Base-by-base conservation (phyloP, 2,113 vertebrate genomes). In the Festucalex cinctus region DNA sequence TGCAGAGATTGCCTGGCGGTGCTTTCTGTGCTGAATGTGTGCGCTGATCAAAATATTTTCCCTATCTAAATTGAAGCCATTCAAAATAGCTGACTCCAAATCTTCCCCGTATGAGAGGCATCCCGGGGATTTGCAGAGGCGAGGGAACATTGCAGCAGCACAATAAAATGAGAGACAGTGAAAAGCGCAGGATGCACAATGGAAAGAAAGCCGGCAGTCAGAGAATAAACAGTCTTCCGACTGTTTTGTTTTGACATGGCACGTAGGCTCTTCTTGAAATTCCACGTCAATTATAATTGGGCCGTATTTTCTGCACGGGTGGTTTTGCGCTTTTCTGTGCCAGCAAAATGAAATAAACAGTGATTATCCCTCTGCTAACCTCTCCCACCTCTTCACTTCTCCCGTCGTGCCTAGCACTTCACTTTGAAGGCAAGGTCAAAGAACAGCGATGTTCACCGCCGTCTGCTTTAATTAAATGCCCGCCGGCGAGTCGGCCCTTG, bases 401-500 rank as follows among this genome's bases (percentile, higher is more conserved):
- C 51, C 14, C 49, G 16, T 64, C 57, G 71, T 63, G 22, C 59
- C 61, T 60, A 60, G 66, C 59, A 66, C 79, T 77, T 73, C 48
- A 76, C 74, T 69, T 68, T 81, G 73, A 83, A 86, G 63, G 62
- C 71, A 68, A 81, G 79, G 83, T 85, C 83, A 82, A 48, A 73
- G 43, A 60, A 4, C 32, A 1, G 51, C 49, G 51, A 74, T 20
- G 68, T 63, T 71, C 63, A 54, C 71, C 36, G 67, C 59, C 48
- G 63, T 79, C 77, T 69, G 64, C 7, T 69, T 86, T 85, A 83
- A 88, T 87, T 83, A 85, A 81, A 83, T 48, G 7, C 59, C 66
- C 70, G 16, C 53, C 68, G 32, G 58, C 65, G 61, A 66, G 49
- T 65, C 43, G 28, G 46, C 67, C 49, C 43, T 69, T 62, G 53